Evolutionary conservation across 30 jellyfish, hydroid and myxozoan genomes (phyloP).

Genomic region (Hydractinia symbiolongicarpus): DNA sequence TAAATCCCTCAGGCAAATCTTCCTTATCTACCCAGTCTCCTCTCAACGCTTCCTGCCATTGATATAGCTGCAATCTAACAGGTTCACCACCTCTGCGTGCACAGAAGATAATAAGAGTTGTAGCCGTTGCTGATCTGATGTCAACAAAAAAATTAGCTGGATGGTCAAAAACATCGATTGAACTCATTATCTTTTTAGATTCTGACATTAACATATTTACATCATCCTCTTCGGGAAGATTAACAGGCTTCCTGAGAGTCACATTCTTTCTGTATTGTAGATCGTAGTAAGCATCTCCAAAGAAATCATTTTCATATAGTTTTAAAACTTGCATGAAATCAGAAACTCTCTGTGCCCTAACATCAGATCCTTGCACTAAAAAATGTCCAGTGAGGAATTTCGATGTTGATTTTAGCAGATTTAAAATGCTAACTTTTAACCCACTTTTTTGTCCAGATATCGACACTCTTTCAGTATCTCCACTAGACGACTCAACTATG

Average conservation of each 20-base stretch:
- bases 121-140: conserved; percentile 18
- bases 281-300: conserved; percentile 41
- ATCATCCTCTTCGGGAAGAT: conserved; percentile 22
- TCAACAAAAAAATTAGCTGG: conserved; percentile 2
- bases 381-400: conserved; percentile 16
- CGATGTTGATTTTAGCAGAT: conserved; percentile 12
- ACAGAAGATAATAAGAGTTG: conserved; percentile 14
- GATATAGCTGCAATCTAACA: conserved; percentile 12
- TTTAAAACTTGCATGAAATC: conserved; percentile 7
- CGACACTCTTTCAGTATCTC: not conserved
- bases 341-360: conserved; percentile 15
- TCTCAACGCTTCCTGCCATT: conserved; percentile 27
- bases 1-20: conserved; percentile 22
- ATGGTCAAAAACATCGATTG: not conserved
- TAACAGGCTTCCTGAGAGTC: not conserved
- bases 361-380: not conserved
- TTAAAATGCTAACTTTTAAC: conserved; percentile 9
- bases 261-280: conserved; percentile 6
- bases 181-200: not conserved
- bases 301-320: conserved; percentile 13
- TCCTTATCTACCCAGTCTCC: conserved; percentile 34
- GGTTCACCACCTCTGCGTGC: conserved; percentile 44
- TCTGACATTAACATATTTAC: conserved; percentile 12
- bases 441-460: conserved; percentile 20
- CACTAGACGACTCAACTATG: too few relatives aligned